A percentile compares a stretch with the other conserved stretches of the same genome.
phyloP scores from a whole-genome alignment of 2,888 invertebrate genomes.

The Diaprepes abbreviatus region DNA sequence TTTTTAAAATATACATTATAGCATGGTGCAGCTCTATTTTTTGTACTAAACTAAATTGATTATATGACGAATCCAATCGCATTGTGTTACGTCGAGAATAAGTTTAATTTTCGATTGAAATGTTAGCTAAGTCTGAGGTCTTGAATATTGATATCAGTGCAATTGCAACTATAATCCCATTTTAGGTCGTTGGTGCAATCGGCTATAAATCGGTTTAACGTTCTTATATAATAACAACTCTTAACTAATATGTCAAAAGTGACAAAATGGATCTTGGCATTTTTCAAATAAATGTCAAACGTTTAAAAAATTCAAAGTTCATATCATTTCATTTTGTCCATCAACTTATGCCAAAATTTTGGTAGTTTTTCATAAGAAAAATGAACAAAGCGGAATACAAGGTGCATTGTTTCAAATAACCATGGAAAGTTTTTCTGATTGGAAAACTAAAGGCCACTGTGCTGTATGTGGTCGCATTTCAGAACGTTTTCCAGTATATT shows the following conservation, averaged over 20 bases:
- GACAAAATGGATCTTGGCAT: constrained; percentile 1
- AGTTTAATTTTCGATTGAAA: too few relatives aligned
- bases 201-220: too few relatives aligned
- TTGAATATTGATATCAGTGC: too few relatives aligned
- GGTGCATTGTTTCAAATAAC: constrained; percentile 18
- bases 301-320: constrained; percentile 29
- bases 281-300: constrained; percentile 26
- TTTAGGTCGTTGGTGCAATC: too few relatives aligned
- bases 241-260: constrained; percentile 1
- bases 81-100: too few relatives aligned
- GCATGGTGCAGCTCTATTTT: too few relatives aligned
- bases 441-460: constrained; percentile 56
- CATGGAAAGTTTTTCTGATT: constrained; percentile 53
- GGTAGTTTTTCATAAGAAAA: constrained; percentile 41
- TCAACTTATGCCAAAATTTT: constrained; percentile 39
- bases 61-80: too few relatives aligned
- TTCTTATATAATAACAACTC: constrained; percentile 7
- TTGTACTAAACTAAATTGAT: too few relatives aligned
- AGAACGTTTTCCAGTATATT: constrained; percentile 60
- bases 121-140: too few relatives aligned
- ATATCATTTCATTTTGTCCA: constrained; percentile 28
- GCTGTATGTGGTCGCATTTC: constrained; percentile 60
- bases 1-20: too few relatives aligned
- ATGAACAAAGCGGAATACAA: constrained; percentile 27
- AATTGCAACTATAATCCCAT: too few relatives aligned